Evolutionary conservation across 2,888 invertebrate genomes (phyloP).

Genomic region (Yponomeuta malinellus): DNA sequence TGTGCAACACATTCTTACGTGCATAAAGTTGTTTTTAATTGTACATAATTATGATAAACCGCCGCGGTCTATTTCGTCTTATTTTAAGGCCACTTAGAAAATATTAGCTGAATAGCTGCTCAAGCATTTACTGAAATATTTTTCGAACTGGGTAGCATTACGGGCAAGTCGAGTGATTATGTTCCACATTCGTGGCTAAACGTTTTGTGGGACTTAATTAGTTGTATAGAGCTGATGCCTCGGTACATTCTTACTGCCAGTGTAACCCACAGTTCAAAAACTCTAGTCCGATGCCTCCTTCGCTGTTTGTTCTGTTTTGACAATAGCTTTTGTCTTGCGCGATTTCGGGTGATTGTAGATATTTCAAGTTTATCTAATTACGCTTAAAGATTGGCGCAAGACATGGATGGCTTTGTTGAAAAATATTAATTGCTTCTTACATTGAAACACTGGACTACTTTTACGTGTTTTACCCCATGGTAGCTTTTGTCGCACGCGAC

Average conservation of each 20-base stretch:
- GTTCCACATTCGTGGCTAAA: background rate
- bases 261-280: background rate
- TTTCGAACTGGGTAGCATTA: background rate
- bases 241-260: background rate
- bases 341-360: conserved; percentile 20
- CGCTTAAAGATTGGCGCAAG: conserved; percentile 18
- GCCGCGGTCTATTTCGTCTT: conserved; percentile 7
- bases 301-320: conserved; percentile 18
- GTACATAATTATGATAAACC: conserved; percentile 9
- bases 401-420: background rate
- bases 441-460: no score
- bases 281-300: background rate
- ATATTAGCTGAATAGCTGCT: background rate
- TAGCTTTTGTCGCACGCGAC: no score
- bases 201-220: conserved; percentile 5
- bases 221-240: background rate
- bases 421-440: conserved; percentile 4
- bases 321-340: conserved; percentile 42
- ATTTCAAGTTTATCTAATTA: conserved; percentile 27
- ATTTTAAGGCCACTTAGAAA: conserved; percentile 5
- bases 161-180: background rate
- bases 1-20: background rate
- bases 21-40: conserved; percentile 1
- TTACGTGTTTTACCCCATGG: no score
- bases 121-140: conserved; percentile 7